Base-by-base conservation (phyloP, 2,113 vertebrate genomes). In the Phaetusa simplex region DNA sequence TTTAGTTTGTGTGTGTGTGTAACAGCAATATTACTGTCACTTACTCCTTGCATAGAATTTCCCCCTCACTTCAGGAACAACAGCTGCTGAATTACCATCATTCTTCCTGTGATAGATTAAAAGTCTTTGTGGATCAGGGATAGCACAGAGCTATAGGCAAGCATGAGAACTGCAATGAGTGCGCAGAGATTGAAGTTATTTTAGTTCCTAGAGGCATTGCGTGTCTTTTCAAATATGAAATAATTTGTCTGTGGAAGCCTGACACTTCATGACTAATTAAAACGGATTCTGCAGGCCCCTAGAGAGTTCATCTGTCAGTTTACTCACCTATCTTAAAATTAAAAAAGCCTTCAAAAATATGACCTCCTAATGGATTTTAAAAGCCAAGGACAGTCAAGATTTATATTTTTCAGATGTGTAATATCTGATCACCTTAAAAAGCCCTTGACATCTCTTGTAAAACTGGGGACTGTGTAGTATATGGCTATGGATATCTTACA, bases 231-330 rank as follows among this genome's bases (percentile, higher is more conserved):
- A 82, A 93, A 89, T 72, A 86, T 8, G 61, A 87, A 92, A 91
- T 92, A 77, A 90, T 83, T 85, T 74, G 29, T 79, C 19, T 50
- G n/a, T 62, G 62, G 84, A 82, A 52, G n/a, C 52, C 45, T 82
- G 85, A 79, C 85, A 86, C 92, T 86, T 96, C 43, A 36, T 67
- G 24, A 82, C 47, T 97, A 91, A 95, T 95, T 97, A 94, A 95
- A 96, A 91, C 52, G 26, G 45, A 64, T 91, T 64, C 79, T 93
- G 45, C 47, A 81, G 66, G 29, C 43, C 74, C 14, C 58, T 88
- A 27, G 64, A 66, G 74, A 86, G 42, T 91, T 91, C 32, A 79
- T 76, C 62, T 96, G 84, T 78, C 91, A 88, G 64, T 74, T 91
- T 93, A 42, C 38, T 79, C 74, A 53, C n/a, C 42, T 90, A 64